Percentiles rank a stretch among this genome's conserved stretches.
Evolutionary conservation across 2,797 vertebrate species (phyloP).

Genomic region (Carapus acus): DNA sequence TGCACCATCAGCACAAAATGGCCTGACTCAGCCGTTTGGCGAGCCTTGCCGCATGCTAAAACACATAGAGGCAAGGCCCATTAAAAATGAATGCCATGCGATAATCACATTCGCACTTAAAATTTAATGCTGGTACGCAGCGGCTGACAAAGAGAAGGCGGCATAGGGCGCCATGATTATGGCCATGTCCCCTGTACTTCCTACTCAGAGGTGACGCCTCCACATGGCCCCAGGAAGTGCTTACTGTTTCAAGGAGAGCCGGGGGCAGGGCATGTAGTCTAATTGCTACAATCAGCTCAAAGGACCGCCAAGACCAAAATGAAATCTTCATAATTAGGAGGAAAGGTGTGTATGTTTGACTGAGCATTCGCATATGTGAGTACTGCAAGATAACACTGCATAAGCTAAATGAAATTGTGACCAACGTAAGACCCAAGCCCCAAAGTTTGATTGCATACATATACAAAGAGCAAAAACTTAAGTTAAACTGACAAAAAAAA

Average conservation of each 20-base stretch:
- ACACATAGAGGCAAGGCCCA: conserved; percentile 79
- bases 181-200: conserved; percentile 54
- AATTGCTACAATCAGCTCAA: conserved; percentile 56
- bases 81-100: conserved; percentile 81
- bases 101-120: conserved; percentile 83
- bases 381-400: too few relatives aligned
- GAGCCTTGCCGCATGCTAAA: conserved; percentile 77
- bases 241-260: conserved; percentile 43
- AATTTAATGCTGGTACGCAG: conserved; percentile 74
- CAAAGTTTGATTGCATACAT: too few relatives aligned
- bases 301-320: conserved; percentile 28
- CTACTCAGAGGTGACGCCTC: conserved; percentile 44
- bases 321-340: conserved; percentile 26
- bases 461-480: too few relatives aligned
- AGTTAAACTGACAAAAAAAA: too few relatives aligned
- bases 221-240: conserved; percentile 37
- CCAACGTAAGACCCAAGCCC: too few relatives aligned
- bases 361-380: too few relatives aligned
- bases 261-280: conserved; percentile 40
- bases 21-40: conserved; percentile 72
- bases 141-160: conserved; percentile 68
- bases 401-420: too few relatives aligned
- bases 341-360: background rate
- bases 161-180: conserved; percentile 61
- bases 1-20: conserved; percentile 74